A percentile compares a stretch with the other conserved stretches of the same genome.
These are phyloP conservation scores for Cherax destructor DNA, from an alignment of 1,140 invertebrate genomes.

Conservation along the genomic window DNA sequence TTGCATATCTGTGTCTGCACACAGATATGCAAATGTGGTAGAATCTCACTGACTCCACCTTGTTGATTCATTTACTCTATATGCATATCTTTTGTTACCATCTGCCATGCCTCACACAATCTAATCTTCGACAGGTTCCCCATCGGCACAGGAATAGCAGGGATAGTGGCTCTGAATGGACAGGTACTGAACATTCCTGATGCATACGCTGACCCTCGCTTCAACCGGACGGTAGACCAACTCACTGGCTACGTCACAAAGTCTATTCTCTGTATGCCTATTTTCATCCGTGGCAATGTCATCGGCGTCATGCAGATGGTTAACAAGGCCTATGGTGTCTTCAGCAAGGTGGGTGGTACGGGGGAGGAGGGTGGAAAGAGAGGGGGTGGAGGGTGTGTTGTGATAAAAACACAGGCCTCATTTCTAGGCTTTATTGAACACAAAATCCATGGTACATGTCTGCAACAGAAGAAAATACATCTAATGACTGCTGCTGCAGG, in stretches of 20 bases:
- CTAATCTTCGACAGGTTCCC: conserved; percentile 77
- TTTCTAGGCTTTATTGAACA: no score
- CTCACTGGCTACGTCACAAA: conserved; percentile 85
- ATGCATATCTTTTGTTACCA: background rate
- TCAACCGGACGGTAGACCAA: conserved; percentile 87
- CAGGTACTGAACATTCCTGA: conserved; percentile 86
- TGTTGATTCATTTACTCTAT: no score
- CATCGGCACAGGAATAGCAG: conserved; percentile 81
- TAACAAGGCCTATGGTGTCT: conserved; percentile 84
- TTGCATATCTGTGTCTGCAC: no score
- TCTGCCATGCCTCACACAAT: no score
- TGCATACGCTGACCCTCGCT: conserved; percentile 86
- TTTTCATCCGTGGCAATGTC: conserved; percentile 84
- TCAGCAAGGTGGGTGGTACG: conserved; percentile 78
- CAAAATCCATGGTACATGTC: no score
- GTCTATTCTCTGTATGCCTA: conserved; percentile 90
- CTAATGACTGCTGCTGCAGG: no score
- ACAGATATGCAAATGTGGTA: no score
- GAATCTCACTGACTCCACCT: no score
- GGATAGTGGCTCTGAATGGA: conserved; percentile 85
- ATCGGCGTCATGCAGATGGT: conserved; percentile 93
- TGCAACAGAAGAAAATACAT: no score
- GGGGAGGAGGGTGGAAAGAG: background rate
- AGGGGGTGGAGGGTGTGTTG: background rate
- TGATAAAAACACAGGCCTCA: no score